Conservation (phyloP, 2,888 invertebrate species). For the Caenorhabditis becei region DNA sequence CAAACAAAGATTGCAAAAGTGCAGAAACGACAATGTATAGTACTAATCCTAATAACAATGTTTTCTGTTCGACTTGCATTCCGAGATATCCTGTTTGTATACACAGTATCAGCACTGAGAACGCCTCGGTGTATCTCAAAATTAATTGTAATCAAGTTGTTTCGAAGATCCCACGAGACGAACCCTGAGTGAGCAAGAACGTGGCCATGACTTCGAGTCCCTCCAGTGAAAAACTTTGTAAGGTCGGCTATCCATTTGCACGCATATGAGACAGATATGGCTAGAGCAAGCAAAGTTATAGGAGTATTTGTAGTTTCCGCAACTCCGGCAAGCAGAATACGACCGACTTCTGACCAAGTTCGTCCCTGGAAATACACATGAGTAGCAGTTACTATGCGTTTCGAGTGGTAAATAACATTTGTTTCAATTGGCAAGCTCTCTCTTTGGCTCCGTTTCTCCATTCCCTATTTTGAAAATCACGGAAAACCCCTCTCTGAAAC, state of each 20-base stretch:
- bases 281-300: conserved; percentile 83
- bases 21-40: conserved; percentile 85
- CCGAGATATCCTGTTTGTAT: conserved; percentile 84
- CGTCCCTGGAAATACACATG: conserved; percentile 57
- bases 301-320: conserved; percentile 82
- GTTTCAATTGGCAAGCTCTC: no score
- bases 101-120: conserved; percentile 84
- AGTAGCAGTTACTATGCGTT: no score
- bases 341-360: conserved; percentile 69
- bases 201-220: conserved; percentile 67
- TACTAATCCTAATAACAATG: conserved; percentile 84
- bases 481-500: no score
- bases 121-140: conserved; percentile 84
- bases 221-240: conserved; percentile 64
- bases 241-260: conserved; percentile 70
- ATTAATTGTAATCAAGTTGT: neutral
- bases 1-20: conserved; percentile 84
- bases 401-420: no score
- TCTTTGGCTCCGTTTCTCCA: no score
- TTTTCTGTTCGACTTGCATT: conserved; percentile 83
- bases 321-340: conserved; percentile 71
- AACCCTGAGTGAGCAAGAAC: conserved; percentile 71
- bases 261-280: conserved; percentile 82
- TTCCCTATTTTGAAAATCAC: no score
- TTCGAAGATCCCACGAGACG: neutral